A percentile compares a stretch with the other conserved stretches of the same genome.
Evolutionary conservation across 2,113 vertebrate species (phyloP).

Genomic region (Eretmochelys imbricata): DNA sequence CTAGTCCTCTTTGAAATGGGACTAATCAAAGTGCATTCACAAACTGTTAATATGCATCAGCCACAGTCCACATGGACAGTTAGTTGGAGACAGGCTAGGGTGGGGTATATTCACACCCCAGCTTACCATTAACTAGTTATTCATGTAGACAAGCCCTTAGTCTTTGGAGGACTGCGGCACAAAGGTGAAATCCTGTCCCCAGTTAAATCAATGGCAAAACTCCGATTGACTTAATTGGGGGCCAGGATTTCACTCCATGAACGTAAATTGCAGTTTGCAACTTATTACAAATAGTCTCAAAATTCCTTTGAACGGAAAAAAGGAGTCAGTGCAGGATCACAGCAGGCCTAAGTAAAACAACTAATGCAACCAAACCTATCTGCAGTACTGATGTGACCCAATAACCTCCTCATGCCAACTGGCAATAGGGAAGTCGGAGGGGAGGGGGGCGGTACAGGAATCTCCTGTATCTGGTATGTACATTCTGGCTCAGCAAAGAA

Average conservation of each 20-base stretch:
- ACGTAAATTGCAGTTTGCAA: not conserved
- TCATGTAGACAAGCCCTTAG: no score
- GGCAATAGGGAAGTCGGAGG: no score
- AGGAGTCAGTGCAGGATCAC: not conserved
- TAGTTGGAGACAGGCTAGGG: no score
- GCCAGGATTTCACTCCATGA: not conserved
- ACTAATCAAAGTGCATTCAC: not conserved
- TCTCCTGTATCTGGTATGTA: no score
- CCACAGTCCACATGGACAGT: no score
- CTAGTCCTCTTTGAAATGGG: not conserved
- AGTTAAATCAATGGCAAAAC: not conserved
- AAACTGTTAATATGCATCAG: no score
- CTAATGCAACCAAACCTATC: not conserved
- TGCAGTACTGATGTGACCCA: not conserved
- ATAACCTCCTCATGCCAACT: no score
- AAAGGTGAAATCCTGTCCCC: not conserved
- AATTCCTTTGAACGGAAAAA: not conserved
- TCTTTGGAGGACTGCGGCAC: rapidly evolving
- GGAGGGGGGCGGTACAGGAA: no score
- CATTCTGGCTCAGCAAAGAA: not conserved
- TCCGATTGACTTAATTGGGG: not conserved
- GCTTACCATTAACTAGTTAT: no score
- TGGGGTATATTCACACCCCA: no score
- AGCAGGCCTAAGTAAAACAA: not conserved
- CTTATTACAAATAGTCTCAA: not conserved